Evolutionary conservation across 2,113 vertebrate species (phyloP), one percentile per base, ranked within the genome.

Genomic region (Dermatemys mawii): DNA sequence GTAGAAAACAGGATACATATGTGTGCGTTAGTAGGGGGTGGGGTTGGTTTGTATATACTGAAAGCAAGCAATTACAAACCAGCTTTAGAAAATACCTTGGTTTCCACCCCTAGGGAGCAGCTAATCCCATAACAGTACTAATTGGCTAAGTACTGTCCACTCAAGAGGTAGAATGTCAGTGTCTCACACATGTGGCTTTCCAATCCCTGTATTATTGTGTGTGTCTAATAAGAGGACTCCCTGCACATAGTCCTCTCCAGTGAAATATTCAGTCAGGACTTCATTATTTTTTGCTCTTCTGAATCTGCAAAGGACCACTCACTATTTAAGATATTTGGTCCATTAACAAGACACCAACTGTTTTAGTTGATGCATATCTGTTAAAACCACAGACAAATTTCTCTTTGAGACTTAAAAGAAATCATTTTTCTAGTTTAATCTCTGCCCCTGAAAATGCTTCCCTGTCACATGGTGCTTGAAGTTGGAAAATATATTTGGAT

Each of bases 31-130:
- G 26, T 27, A 70, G 83, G 82, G 94, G 96, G 81, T 73, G 54
- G 88, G 94, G 81, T 83, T 84, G 88, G 89, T 83, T 60, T 88
- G 57, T 51, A 73, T 90, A 79, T 95, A 95, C 96, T 70, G 79
- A 95, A 96, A 87, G 49, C 54, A 84, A 82, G 78, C 89, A 92
- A 97, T 96, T 90, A 95, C 91, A 96, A 97, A 95, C 78, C 83
- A 89, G 91, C 93, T 97, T 95, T 93, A 95, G 94, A 94, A 93
- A 50, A 92, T 86, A 49, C 60, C 35, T 41, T 85, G 81, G 32
- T 94, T 94, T 90, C 96, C 80, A 92, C 90, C 94, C 94, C 80
- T 81, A 53, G 79, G 90, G 85, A 95, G 89, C 2, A 93, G 83
- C 92, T 96, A 94, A 89, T 90, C 81, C 86, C 78, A 84, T 85